Percentiles rank a stretch among this genome's conserved stretches.
These are phyloP conservation scores for Turdus rufiventris DNA, from an alignment of 2,113 vertebrate genomes.

Conservation along the genomic window DNA sequence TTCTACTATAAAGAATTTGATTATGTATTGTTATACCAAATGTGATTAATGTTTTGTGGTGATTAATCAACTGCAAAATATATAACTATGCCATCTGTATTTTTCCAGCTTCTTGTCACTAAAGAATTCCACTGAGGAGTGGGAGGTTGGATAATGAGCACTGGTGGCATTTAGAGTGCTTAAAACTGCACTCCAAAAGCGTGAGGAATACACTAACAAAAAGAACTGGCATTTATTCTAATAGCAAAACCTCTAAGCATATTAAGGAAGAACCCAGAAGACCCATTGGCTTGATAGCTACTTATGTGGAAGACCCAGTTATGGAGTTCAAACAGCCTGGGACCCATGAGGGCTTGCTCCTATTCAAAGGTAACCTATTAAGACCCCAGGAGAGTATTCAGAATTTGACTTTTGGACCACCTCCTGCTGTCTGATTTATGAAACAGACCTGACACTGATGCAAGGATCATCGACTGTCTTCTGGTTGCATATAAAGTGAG, in stretches of 20 bases:
- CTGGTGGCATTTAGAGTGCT: conserved; percentile 56
- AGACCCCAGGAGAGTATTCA: background rate
- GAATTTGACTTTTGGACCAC: conserved; percentile 6
- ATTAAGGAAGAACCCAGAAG: conserved; percentile 55
- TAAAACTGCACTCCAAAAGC: conserved; percentile 37
- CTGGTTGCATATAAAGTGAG: background rate
- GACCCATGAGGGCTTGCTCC: conserved; percentile 11
- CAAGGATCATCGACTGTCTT: conserved; percentile 1
- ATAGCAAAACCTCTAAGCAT: conserved; percentile 52
- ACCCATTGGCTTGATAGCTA: conserved; percentile 25
- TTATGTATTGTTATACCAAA: conserved; percentile 80
- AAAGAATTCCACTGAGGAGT: conserved; percentile 67
- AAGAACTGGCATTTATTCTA: conserved; percentile 41
- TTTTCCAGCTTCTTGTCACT: conserved; percentile 76
- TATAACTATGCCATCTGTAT: conserved; percentile 81
- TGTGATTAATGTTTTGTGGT: conserved; percentile 84
- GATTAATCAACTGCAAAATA: conserved; percentile 85
- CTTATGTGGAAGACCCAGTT: conserved; percentile 39
- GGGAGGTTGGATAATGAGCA: conserved; percentile 61
- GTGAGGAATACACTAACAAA: conserved; percentile 46
- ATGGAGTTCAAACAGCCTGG: background rate
- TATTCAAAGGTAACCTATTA: conserved; percentile 50
- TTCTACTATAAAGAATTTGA: conserved; percentile 80
- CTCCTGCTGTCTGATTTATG: conserved; percentile 30
- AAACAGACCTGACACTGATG: background rate